Evolutionary conservation across 2,797 vertebrate genomes (phyloP).

Genomic region (Myripristis murdjan): DNA sequence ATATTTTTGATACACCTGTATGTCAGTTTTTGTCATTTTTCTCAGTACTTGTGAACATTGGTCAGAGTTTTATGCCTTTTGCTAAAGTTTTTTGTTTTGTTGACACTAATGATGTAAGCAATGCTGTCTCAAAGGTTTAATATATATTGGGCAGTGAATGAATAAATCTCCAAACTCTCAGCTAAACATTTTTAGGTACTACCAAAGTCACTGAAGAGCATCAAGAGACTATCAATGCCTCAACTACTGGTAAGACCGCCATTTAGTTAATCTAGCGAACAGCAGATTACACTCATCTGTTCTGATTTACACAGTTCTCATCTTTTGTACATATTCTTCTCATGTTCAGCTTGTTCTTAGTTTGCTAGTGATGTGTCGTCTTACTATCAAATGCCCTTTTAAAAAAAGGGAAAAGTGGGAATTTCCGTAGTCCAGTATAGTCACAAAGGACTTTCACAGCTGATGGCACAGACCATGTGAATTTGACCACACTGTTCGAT

Average conservation of each 20-base stretch:
- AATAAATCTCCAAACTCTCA: conserved; percentile 39
- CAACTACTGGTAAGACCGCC: conserved; percentile 13
- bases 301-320: conserved; percentile 66
- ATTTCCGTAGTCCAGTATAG: conserved; percentile 65
- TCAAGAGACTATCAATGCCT: conserved; percentile 20
- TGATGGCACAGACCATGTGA: conserved; percentile 79
- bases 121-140: conserved; percentile 14
- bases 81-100: conserved; percentile 50
- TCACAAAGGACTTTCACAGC: conserved; percentile 82
- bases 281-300: conserved; percentile 29
- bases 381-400: conserved; percentile 62
- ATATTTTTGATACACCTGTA: conserved; percentile 77
- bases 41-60: conserved; percentile 52
- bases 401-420: conserved; percentile 46
- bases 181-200: conserved; percentile 18
- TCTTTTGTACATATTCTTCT: conserved; percentile 91
- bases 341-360: conserved; percentile 80
- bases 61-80: conserved; percentile 56
- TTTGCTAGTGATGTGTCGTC: conserved; percentile 85
- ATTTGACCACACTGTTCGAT: conserved; percentile 76
- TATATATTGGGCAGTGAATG: not conserved
- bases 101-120: conserved; percentile 66
- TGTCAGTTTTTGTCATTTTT: conserved; percentile 31
- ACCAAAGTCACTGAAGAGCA: conserved; percentile 11
- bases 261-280: conserved; percentile 22